Percentiles rank a stretch among this genome's conserved stretches.
These are phyloP conservation scores for Drosophila miranda DNA, from an alignment of 1,140 invertebrate genomes.

Conservation along the genomic window DNA sequence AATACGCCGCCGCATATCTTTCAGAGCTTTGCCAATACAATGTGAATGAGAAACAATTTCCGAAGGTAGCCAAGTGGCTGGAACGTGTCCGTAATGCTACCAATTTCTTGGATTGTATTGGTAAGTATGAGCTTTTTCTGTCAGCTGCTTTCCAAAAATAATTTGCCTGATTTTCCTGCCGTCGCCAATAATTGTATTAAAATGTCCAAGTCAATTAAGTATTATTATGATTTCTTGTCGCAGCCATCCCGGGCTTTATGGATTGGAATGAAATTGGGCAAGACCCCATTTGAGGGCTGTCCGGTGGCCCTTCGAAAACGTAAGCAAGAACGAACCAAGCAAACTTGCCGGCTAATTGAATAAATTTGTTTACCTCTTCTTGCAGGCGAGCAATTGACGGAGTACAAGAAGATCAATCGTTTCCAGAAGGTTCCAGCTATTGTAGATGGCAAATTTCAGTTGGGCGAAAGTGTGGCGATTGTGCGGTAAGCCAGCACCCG, in stretches of 20 bases:
- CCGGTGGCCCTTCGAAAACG: slow-evolving; percentile 86
- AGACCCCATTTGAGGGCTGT: slow-evolving; percentile 86
- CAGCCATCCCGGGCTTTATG: slow-evolving; percentile 89
- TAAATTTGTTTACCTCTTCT: slow-evolving; percentile 44
- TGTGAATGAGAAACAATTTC: slow-evolving; percentile 83
- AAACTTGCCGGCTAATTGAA: slow-evolving; percentile 54
- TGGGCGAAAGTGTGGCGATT: slow-evolving; percentile 90
- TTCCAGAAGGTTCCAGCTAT: slow-evolving; percentile 89
- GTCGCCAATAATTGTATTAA: slow-evolving; percentile 6
- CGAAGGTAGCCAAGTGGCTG: slow-evolving; percentile 86
- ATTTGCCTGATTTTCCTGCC: too few species aligned
- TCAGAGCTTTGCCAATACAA: slow-evolving; percentile 86
- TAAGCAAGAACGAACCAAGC: slow-evolving; percentile 28
- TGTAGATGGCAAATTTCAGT: slow-evolving; percentile 88
- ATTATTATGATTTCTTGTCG: slow-evolving; percentile 89
- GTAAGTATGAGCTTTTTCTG: slow-evolving; percentile 23
- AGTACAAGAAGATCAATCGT: slow-evolving; percentile 88
- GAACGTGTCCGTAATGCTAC: slow-evolving; percentile 84
- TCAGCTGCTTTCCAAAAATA: slow-evolving; percentile 20
- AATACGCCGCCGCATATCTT: neutral
- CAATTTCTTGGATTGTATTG: too few species aligned
- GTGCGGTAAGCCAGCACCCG: slow-evolving; percentile 65
- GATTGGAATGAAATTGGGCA: slow-evolving; percentile 87
- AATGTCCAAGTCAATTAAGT: slow-evolving; percentile 82
- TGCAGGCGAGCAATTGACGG: slow-evolving; percentile 88